Base-by-base conservation (phyloP, 2,113 vertebrate genomes). In the Psophia crepitans region DNA sequence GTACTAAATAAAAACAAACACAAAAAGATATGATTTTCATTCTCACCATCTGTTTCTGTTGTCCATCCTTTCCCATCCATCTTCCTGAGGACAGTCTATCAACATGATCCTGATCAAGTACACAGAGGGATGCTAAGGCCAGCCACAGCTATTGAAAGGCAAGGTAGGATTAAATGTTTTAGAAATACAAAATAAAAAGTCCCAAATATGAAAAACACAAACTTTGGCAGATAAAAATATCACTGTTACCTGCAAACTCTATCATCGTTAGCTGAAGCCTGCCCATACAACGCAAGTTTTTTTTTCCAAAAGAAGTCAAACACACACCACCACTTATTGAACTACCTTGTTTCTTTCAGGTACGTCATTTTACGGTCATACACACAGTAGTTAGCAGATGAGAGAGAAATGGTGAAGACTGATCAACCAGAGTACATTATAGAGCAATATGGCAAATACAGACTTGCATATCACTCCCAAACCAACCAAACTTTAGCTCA, bases 41-140 rank as follows among this genome's bases (percentile, higher is more conserved):
- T 79, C 98, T 98, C 90, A 99, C 99, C 99, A 99, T 99, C 97
- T 99, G 99, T 84, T 99, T 99, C 97, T 99, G 99, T 68, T 99
- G 99, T 46, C 99, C 99, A 1, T 99, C 99, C 96, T 99, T 99
- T 84, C 99, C 99, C 99, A 99, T 99, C 99, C 99, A 99, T 80
- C 99, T 99, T 66, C 99, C 99, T 6, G 99, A 99, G 35, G 99
- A 99, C 3, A 99, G 98, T 60, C 99, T 97, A 95, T 99, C 99
- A 18, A 99, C 99, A 7, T 99, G 99, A 95, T 99, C 99, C 95
- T 99, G 99, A 97, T 99, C 99, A 83, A 99, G 99, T 33, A 99
- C 99, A 77, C 99, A 99, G 32, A 99, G 98, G 6, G 99, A 99
- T 28, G 99, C 99, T 60, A 99, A 98, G 54, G 99, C 99, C 81